Percentiles rank a stretch among this genome's conserved stretches.
phyloP scores from a whole-genome alignment of 2,888 invertebrate genomes.

The Tuberolachnus salignus region DNA sequence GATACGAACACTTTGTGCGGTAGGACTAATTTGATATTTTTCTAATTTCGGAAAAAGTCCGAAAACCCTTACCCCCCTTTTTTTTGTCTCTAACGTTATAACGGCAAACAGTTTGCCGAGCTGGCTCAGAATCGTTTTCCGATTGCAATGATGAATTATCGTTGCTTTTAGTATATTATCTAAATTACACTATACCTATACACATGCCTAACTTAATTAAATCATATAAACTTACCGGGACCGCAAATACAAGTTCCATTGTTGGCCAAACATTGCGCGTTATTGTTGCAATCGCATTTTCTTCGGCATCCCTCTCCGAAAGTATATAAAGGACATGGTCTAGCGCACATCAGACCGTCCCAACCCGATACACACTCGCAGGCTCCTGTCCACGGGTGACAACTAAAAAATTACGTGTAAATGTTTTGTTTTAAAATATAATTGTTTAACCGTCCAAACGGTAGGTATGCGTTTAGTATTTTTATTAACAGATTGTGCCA shows the following conservation, averaged over 20 bases:
- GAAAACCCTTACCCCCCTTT: no score
- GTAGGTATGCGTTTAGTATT: background rate
- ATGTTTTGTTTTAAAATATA: background rate
- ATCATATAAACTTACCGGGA: constrained; percentile 64
- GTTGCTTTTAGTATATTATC: no score
- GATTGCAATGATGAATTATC: no score
- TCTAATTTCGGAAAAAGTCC: no score
- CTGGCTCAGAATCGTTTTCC: no score
- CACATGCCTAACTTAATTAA: no score
- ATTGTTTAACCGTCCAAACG: background rate
- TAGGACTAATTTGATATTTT: no score
- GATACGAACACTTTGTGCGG: no score
- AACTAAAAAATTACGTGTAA: constrained; percentile 63
- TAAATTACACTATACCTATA: no score
- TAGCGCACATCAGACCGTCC: constrained; percentile 78
- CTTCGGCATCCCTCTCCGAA: constrained; percentile 80
- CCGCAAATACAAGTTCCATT: constrained; percentile 86
- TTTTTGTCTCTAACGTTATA: no score
- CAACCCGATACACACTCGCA: constrained; percentile 84
- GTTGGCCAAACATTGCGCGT: constrained; percentile 82
- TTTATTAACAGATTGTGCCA: background rate
- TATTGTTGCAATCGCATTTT: constrained; percentile 81
- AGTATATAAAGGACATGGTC: constrained; percentile 81
- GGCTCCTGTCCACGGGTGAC: constrained; percentile 81
- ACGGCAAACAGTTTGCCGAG: no score